A percentile compares a stretch with the other conserved stretches of the same genome.
These are phyloP conservation scores for Neogobius melanostomus DNA, from an alignment of 2,113 vertebrate species.

Conservation along the genomic window DNA sequence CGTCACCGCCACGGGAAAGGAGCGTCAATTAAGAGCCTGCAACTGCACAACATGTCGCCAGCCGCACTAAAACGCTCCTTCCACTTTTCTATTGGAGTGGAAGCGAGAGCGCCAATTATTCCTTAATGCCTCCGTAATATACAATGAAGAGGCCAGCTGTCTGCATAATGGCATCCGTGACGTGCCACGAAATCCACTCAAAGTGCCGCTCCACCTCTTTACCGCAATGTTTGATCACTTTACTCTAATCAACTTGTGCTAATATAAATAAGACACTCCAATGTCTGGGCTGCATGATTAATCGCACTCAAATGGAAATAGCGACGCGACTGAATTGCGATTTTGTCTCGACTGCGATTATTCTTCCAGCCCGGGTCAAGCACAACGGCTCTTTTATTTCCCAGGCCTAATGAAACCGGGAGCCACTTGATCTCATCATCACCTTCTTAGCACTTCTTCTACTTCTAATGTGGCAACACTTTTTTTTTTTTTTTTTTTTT, in stretches of 20 bases:
- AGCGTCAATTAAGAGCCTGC: constrained; percentile 31
- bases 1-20: constrained; percentile 17
- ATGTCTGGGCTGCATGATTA: neutral
- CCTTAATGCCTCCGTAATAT: constrained; percentile 29
- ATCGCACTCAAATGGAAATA: too few relatives aligned
- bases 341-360: too few relatives aligned
- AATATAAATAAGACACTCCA: constrained; percentile 24
- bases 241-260: constrained; percentile 30
- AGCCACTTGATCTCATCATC: constrained; percentile 12
- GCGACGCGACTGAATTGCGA: too few relatives aligned
- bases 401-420: neutral
- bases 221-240: constrained; percentile 52
- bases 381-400: neutral
- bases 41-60: neutral
- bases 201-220: constrained; percentile 6
- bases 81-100: constrained; percentile 2
- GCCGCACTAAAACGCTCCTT: neutral
- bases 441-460: constrained; percentile 11
- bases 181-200: constrained; percentile 14
- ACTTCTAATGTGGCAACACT: constrained; percentile 7
- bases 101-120: constrained; percentile 22
- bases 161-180: constrained; percentile 29
- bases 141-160: constrained; percentile 37
- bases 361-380: neutral
- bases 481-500: neutral